Percentiles rank a stretch among this genome's conserved stretches.
Evolutionary conservation across 2,888 invertebrate species (phyloP).

Genomic region (Meteorus cinctellus): DNA sequence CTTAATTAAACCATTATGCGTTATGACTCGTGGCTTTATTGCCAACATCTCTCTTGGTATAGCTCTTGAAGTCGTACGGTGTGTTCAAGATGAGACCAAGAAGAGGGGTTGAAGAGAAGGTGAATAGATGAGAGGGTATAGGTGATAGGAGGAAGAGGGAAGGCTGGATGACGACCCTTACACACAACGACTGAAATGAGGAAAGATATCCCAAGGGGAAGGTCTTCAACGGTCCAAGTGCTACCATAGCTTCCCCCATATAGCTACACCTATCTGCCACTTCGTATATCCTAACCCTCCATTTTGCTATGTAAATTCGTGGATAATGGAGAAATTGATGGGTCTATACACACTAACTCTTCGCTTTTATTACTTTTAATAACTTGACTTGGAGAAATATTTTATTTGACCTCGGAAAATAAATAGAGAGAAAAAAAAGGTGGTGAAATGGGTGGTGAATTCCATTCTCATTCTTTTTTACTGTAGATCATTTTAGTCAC

Average conservation of each 20-base stretch:
- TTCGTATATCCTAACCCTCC: slow-evolving; percentile 42
- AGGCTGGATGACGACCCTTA: slow-evolving; percentile 7
- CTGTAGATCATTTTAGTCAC: too few relatives aligned
- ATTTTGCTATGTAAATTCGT: slow-evolving; percentile 70
- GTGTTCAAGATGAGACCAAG: slow-evolving; percentile 10
- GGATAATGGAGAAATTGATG: slow-evolving; percentile 67
- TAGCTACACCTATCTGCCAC: slow-evolving; percentile 53
- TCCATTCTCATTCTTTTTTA: not conserved
- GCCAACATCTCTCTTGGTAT: slow-evolving; percentile 50
- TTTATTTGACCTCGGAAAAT: slow-evolving; percentile 55
- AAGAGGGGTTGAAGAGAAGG: slow-evolving; percentile 34
- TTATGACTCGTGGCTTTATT: slow-evolving; percentile 68
- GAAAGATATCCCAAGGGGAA: slow-evolving; percentile 42
- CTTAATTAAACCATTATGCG: slow-evolving; percentile 71
- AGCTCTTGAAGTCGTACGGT: slow-evolving; percentile 14
- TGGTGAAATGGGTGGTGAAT: not conserved
- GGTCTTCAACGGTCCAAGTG: slow-evolving; percentile 44
- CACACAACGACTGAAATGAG: slow-evolving; percentile 38
- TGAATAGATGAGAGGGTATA: slow-evolving; percentile 42
- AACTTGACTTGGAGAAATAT: slow-evolving; percentile 71
- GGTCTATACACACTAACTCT: slow-evolving; percentile 63
- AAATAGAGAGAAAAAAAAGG: slow-evolving; percentile 12
- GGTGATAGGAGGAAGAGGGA: not conserved
- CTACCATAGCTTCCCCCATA: slow-evolving; percentile 37
- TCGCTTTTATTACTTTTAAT: slow-evolving; percentile 71